Evolutionary conservation across 1,140 invertebrate species (phyloP), one percentile per base, ranked within the genome.

Genomic region (Anastatus disparis): DNA sequence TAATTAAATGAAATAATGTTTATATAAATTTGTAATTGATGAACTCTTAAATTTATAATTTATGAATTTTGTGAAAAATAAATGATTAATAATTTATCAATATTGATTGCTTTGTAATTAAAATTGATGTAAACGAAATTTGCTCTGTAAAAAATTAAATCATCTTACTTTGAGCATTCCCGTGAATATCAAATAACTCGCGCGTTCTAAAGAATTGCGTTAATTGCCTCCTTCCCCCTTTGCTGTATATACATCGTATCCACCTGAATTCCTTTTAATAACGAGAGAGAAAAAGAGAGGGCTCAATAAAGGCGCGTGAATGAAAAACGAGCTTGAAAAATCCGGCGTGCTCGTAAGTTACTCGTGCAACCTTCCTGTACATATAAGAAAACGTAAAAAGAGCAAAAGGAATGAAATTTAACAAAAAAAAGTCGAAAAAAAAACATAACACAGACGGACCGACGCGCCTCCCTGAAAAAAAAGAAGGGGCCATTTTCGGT

Each of bases 311-410:
- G 27, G 26, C 46, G 29, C 44, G 44, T 29, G 59, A 62, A 62
- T 62, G 59, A 62, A 62, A 58, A 67, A 58, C 42, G 31, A 69
- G n/a, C 42, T 13, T 46, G 58, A 70, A 70, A 70, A 70, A 55
- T 55, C 10, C 20, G 12, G 35, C 24, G 12, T 40, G 44, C 40
- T 17, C 26, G 24, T 44, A 17, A n/a, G n/a, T n/a, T n/a, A n/a
- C n/a, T n/a, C 29, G 63, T 12, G 26, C n/a, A 31, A 55, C 8
- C 6, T 20, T 17, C 8, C 2, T 55, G 29, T 31, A 9, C 31
- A 35, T 4, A n/a, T 8, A 24, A n/a, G n/a, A 20, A 61, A 15
- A 42, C 17, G 40, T n/a, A 68, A 70, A 62, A 70, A 55, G 48
- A 69, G 44, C 26, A 46, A 61, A 53, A 15, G 20, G 58, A 20